Base-by-base conservation (phyloP, 2,888 invertebrate species). In the Pardosa pseudoannulata region DNA sequence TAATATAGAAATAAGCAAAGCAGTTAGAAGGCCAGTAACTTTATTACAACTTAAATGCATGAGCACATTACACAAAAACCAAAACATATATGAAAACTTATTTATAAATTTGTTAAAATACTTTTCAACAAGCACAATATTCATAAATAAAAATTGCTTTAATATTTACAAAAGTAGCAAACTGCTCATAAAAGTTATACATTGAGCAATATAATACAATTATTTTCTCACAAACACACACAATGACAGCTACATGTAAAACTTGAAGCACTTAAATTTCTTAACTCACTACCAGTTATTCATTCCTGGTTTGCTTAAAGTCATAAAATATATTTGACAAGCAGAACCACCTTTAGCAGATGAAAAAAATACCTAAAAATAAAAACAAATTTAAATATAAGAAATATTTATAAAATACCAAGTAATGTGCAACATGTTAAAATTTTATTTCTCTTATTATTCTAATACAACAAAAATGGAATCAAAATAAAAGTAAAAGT, bases 261-360 rank as follows among this genome's bases (percentile, higher is more conserved):
- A 73, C 70, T 86, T 79, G 78, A 79, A 73, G 79, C 85, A 86
- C 73, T 79, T 86, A 74, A 74, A 79, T 64, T 13, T 76, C 27
- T 64, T 41, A 67, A 86, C 13, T 73, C 67, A 75, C 88, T 91
- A 99, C 99, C 99, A 99, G 93, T 99, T 99, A 92, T 98, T 97
- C 96, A 99, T 96, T 91, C 99, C 99, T 88, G 99, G 98, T 93
- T 98, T 98, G 93, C 99, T 99, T 91, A 99, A 95, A 91, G 99
- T 99, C 99, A 99, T 99, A 93, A 99, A 99, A 93, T 99, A 99
- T 91, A 99, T 99, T 93, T 99, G 99, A 94, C 98, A 99, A 90
- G 98, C 97, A 90, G 98, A 98, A 91, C 98, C 98, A 91, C 97
- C 96, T 93, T 99, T 98, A 91, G 99, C 98, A 91, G 99, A 99